Conservation (phyloP, 2,113 vertebrate species). For the Forbesichthys papilliferus region DNA sequence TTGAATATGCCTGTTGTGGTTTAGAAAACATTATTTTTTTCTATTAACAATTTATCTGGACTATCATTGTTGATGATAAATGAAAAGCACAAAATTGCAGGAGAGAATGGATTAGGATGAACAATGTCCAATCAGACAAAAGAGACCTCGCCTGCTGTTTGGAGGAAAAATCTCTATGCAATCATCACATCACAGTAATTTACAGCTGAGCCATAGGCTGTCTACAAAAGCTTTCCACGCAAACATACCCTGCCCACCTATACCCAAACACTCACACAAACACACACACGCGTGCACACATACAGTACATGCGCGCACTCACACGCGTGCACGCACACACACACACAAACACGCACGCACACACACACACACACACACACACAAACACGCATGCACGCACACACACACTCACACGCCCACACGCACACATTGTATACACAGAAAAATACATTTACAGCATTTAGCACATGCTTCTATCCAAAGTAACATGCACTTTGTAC, state of each 20-base stretch:
- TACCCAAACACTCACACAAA: background rate
- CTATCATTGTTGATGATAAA: conserved; percentile 43
- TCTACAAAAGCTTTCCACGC: conserved; percentile 20
- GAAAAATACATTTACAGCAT: background rate
- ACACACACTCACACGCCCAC: no score
- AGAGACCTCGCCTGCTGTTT: conserved; percentile 36
- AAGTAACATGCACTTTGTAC: background rate
- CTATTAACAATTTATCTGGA: conserved; percentile 36
- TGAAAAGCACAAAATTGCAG: conserved; percentile 25
- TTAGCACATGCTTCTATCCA: no score
- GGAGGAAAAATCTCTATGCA: conserved; percentile 23
- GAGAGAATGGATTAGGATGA: conserved; percentile 38
- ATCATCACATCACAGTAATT: conserved; percentile 26
- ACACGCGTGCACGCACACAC: no score
- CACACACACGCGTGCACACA: background rate
- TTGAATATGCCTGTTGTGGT: conserved; percentile 33
- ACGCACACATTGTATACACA: background rate
- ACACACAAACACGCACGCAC: no score
- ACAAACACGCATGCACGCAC: no score
- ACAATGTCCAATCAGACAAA: conserved; percentile 57
- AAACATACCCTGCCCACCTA: background rate
- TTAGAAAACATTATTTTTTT: conserved; percentile 39
- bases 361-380: no score
- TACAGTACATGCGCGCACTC: no score
- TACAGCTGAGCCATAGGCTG: conserved; percentile 2